Base-by-base conservation (phyloP, 2,113 vertebrate genomes). In the Gracilinanus agilis region DNA sequence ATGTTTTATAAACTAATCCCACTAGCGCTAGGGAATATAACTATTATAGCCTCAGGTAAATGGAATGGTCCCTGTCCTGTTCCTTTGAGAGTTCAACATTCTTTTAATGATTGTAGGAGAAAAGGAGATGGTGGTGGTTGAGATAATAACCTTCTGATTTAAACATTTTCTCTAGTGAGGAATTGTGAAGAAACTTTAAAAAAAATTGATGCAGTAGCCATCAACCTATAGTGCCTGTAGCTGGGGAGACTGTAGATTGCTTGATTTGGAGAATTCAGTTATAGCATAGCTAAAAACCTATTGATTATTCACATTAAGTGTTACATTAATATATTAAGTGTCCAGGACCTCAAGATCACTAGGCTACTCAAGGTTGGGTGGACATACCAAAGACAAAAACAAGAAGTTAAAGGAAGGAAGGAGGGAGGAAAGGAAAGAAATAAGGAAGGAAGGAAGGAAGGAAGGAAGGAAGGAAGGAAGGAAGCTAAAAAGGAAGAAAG, bases 101-200 rank as follows among this genome's bases (percentile, higher is more conserved):
- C n/a, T 49, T 49, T 49, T 49, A 49, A 49, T 49, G 49, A 49
- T 5, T 49, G 49, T 49, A 49, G 49, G 49, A 49, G 67, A 96
- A 91, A 75, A 95, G 53, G 3, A 94, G 92, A 93, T 92, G 93
- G 54, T 90, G 29, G 90, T 40, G 55, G 10, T 54, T 95, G n/a
- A 96, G 95, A 83, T 19, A 23, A 67, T 94, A 95, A 83, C 9
- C 25, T 83, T 7, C 95, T 94, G 67, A 10, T 96, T 94, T 92
- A 88, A 95, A 94, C 92, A 89, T 94, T 93, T 94, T 93, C 92
- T 97, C 91, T 94, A 96, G 97, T 97, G 95, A 95, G 44, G 29
- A 54, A 44, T 93, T 67, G 90, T 93, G 91, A 97, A 95, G 96
- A 95, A 88, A 44, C 94, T 9, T n/a, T 40, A n/a, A 75, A 67